Evolutionary conservation across 2,797 vertebrate species (phyloP).

Genomic region (Chelonia mydas): DNA sequence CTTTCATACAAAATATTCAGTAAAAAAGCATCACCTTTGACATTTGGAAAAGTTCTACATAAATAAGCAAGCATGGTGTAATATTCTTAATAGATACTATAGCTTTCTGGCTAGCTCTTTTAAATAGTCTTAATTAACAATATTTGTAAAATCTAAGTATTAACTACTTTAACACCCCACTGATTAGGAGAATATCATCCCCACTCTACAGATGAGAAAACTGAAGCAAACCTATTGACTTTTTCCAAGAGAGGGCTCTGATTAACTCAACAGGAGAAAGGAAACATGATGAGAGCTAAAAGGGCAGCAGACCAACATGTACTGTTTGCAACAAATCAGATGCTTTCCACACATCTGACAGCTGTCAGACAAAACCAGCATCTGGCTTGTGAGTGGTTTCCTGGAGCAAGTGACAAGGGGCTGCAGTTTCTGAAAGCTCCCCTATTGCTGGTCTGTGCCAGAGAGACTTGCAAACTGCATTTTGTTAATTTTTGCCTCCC

Average conservation of each 20-base stretch:
- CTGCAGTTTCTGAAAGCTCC: not conserved
- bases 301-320: not conserved
- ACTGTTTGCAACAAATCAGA: not conserved
- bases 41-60: not conserved
- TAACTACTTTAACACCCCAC: not conserved
- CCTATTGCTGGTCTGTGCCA: not conserved
- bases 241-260: not conserved
- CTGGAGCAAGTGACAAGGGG: not conserved
- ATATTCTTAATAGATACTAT: not conserved
- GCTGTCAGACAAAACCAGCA: not conserved
- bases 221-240: not conserved
- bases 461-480: not conserved
- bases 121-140: not conserved
- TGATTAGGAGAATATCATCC: not conserved
- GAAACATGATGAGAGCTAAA: not conserved
- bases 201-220: not conserved
- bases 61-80: not conserved
- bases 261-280: not conserved
- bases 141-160: not conserved
- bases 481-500: not conserved
- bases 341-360: conserved; percentile 25
- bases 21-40: not conserved
- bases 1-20: not conserved
- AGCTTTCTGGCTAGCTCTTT: not conserved
- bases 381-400: not conserved